Percentiles rank a stretch among this genome's conserved stretches.
Evolutionary conservation across 2,113 vertebrate genomes (phyloP).

Genomic region (Rallus limicola): DNA sequence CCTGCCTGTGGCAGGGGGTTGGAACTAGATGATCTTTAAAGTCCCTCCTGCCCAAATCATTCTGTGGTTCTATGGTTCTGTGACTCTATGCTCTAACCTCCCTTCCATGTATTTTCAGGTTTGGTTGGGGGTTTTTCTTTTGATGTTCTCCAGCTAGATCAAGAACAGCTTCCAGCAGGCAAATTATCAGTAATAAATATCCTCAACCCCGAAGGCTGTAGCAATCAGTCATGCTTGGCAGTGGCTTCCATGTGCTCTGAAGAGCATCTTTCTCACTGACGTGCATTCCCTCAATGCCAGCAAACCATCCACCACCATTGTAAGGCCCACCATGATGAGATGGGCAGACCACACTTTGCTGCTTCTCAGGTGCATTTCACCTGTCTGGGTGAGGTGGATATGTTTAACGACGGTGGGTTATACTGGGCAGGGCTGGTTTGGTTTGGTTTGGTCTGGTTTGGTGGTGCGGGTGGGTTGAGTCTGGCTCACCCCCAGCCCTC

Average conservation of each 20-base stretch:
- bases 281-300: accelerated
- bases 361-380: background rate
- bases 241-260: accelerated
- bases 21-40: too few relatives aligned
- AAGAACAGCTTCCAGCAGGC: background rate
- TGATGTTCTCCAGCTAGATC: background rate
- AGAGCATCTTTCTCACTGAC: background rate
- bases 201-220: background rate
- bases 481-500: accelerated
- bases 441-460: too few relatives aligned
- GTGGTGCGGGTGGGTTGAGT: too few relatives aligned
- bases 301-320: accelerated
- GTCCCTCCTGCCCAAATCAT: too few relatives aligned
- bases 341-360: too few relatives aligned
- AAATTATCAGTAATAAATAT: background rate
- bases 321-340: accelerated
- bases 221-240: accelerated
- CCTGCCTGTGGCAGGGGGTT: too few relatives aligned
- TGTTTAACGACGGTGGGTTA: accelerated
- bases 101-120: background rate
- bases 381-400: accelerated
- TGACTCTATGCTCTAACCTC: background rate
- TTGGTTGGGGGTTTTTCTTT: background rate
- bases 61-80: too few relatives aligned
- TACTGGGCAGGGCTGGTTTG: accelerated